A percentile compares a stretch with the other conserved stretches of the same genome.
Evolutionary conservation across 2,888 invertebrate species (phyloP).

Genomic region (Xestia c-nigrum): DNA sequence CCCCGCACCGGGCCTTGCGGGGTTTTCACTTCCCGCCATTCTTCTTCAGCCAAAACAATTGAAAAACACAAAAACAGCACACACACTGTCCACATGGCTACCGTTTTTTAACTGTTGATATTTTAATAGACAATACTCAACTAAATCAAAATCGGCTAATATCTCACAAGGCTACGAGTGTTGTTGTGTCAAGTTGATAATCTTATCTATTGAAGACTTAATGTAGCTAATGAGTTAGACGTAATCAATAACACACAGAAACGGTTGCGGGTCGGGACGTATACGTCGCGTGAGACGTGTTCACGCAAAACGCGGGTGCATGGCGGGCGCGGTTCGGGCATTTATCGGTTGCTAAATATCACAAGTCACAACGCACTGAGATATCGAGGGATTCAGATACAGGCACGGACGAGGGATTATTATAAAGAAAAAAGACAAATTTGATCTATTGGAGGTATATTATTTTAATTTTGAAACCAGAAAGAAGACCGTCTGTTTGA

Average conservation of each 20-base stretch:
- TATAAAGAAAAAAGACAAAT: no score
- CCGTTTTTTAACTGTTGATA: constrained; percentile 12
- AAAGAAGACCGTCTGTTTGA: no score
- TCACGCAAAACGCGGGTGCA: no score
- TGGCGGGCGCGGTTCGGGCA: no score
- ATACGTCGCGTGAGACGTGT: no score
- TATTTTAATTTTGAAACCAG: no score
- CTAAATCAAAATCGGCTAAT: not conserved
- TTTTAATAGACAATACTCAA: constrained; percentile 1
- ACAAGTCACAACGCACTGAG: no score
- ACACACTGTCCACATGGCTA: constrained; percentile 13
- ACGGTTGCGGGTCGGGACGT: no score
- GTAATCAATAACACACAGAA: not conserved
- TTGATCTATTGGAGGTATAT: no score
- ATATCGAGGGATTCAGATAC: no score
- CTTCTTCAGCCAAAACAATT: not conserved
- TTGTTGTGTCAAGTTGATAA: not conserved
- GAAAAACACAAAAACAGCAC: constrained; percentile 19
- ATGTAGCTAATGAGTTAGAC: not conserved
- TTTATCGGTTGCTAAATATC: no score
- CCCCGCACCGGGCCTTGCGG: constrained; percentile 27
- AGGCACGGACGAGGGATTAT: no score
- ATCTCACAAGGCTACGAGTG: constrained; percentile 11
- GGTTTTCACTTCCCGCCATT: constrained; percentile 21
- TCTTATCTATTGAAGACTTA: constrained; percentile 16